Conservation (phyloP, 1,140 invertebrate genomes). For the Pissodes strobi region DNA sequence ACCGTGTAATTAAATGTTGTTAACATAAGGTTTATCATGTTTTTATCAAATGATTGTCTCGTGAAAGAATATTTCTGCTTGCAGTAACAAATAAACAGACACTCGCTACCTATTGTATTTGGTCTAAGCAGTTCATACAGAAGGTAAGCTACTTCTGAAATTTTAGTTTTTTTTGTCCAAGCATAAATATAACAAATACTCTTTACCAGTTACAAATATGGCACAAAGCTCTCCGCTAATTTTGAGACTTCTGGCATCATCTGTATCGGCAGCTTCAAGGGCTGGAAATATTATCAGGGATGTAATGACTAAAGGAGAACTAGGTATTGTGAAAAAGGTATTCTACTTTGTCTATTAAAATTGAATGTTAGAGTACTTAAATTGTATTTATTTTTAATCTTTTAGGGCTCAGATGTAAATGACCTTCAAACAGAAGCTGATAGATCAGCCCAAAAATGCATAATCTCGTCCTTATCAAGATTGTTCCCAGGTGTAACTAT, state of each 20-base stretch:
- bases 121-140: too few species aligned
- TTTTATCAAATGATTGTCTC: too few species aligned
- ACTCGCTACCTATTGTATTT: too few species aligned
- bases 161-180: too few species aligned
- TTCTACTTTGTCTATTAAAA: slow-evolving; percentile 13
- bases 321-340: slow-evolving; percentile 91
- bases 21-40: too few species aligned
- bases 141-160: too few species aligned
- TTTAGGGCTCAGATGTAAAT: slow-evolving; percentile 58
- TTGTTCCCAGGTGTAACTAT: slow-evolving; percentile 87
- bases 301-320: slow-evolving; percentile 83
- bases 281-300: slow-evolving; percentile 90
- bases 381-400: neutral
- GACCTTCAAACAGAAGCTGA: slow-evolving; percentile 98
- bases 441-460: slow-evolving; percentile 89
- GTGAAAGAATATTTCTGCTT: too few species aligned
- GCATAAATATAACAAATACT: too few species aligned
- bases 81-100: too few species aligned
- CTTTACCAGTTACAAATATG: too few species aligned
- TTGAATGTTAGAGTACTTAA: neutral
- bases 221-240: slow-evolving; percentile 65
- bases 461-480: slow-evolving; percentile 80
- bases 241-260: slow-evolving; percentile 71
- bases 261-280: slow-evolving; percentile 75
- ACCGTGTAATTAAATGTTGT: too few species aligned